phyloP scores from a whole-genome alignment of 2,113 vertebrate genomes.

The Brachypodius melanocephalos region DNA sequence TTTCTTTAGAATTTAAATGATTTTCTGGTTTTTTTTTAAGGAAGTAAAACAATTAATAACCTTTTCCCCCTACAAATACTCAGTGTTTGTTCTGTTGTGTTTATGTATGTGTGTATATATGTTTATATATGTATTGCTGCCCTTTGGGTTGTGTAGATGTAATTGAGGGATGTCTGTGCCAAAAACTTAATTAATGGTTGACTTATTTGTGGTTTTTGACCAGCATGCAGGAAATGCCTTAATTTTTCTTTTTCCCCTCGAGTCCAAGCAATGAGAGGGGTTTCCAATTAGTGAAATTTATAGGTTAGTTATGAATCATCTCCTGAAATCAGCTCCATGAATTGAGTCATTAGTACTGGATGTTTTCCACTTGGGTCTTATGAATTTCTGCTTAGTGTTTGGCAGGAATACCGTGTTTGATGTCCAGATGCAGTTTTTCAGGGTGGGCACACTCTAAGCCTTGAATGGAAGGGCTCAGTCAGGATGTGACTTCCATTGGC shows the following conservation, averaged over 20 bases:
- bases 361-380: slow-evolving; percentile 54
- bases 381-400: slow-evolving; percentile 47
- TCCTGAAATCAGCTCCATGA: slow-evolving; percentile 56
- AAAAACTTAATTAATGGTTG: slow-evolving; percentile 49
- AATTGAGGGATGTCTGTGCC: slow-evolving; percentile 25
- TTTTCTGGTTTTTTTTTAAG: neutral
- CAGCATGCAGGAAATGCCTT: neutral
- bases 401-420: slow-evolving; percentile 38
- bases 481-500: neutral
- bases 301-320: slow-evolving; percentile 48
- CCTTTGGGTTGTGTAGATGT: neutral
- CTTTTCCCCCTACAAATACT: neutral
- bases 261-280: neutral
- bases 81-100: neutral
- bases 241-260: neutral
- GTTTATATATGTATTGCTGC: neutral
- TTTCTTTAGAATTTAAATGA: neutral
- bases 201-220: neutral
- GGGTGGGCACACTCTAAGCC: slow-evolving; percentile 7
- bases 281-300: slow-evolving; percentile 53
- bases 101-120: neutral
- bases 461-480: slow-evolving; percentile 1
- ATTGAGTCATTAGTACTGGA: slow-evolving; percentile 55
- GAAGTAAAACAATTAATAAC: neutral
- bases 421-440: slow-evolving; percentile 53